phyloP scores from a whole-genome alignment of 2,888 invertebrate genomes.

The Mythimna vitellina region DNA sequence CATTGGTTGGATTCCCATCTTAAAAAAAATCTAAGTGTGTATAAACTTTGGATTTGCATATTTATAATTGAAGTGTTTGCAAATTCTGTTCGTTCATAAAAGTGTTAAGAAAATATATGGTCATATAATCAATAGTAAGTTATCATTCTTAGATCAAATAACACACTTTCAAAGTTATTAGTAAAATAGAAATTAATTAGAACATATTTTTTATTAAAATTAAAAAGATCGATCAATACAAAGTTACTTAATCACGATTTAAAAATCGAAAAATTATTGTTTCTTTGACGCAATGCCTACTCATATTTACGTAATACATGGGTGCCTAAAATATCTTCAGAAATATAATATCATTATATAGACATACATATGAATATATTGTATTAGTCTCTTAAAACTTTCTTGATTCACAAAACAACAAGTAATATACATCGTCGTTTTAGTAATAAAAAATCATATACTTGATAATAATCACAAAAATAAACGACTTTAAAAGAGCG shows the following conservation, averaged over 20 bases:
- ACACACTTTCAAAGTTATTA: background rate
- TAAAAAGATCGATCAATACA: background rate
- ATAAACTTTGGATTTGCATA: no score
- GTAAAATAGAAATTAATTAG: background rate
- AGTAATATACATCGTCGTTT: no score
- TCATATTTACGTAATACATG: conserved; percentile 6
- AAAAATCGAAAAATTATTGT: conserved; percentile 26
- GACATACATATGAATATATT: no score
- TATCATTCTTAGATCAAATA: background rate
- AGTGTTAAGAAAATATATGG: no score
- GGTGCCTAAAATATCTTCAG: background rate
- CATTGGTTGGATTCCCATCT: no score
- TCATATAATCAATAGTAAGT: no score
- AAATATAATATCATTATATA: background rate
- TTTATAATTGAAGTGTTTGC: background rate
- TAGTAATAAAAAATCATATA: no score
- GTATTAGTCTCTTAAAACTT: no score
- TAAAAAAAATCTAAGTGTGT: no score
- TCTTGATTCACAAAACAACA: no score
- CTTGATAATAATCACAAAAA: no score
- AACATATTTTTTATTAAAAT: background rate
- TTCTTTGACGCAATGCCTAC: conserved; percentile 51
- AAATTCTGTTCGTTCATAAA: background rate
- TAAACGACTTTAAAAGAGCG: no score
- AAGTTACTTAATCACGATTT: conserved; percentile 2